Conservation (phyloP, 2,888 invertebrate genomes). For the Alviniconcha strummeri region DNA sequence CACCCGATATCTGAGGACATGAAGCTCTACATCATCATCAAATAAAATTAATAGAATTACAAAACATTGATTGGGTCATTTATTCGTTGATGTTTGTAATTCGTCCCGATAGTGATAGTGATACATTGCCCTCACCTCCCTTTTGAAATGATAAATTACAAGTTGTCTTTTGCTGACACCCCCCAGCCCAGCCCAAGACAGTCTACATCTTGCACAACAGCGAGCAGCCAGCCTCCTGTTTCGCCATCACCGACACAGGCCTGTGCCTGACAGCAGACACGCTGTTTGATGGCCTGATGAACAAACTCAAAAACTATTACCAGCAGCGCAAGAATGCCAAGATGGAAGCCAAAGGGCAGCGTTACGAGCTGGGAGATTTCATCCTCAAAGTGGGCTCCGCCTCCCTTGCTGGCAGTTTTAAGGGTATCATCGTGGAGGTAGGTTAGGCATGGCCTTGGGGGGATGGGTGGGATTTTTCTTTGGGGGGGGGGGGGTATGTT, state of each 20-base stretch:
- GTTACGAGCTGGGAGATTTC: constrained; percentile 85
- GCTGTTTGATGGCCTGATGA: constrained; percentile 91
- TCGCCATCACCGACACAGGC: constrained; percentile 89
- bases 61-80: too few species aligned
- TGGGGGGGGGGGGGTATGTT: too few species aligned
- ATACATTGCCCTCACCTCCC: too few species aligned
- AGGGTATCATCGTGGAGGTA: constrained; percentile 93
- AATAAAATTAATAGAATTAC: too few species aligned
- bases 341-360: constrained; percentile 86
- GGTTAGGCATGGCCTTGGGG: neutral
- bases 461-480: too few species aligned
- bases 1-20: too few species aligned
- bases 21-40: too few species aligned
- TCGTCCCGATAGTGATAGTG: too few species aligned
- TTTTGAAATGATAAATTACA: too few species aligned
- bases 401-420: constrained; percentile 90
- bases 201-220: constrained; percentile 96
- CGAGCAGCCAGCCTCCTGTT: constrained; percentile 95
- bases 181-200: constrained; percentile 84
- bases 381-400: constrained; percentile 94
- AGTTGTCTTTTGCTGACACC: too few species aligned
- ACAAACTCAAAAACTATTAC: constrained; percentile 87
- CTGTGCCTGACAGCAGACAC: constrained; percentile 92
- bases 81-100: too few species aligned
- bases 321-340: constrained; percentile 84